A percentile compares a stretch with the other conserved stretches of the same genome.
Evolutionary conservation across 2,797 vertebrate genomes (phyloP).

Genomic region (Okamejei kenojei): DNA sequence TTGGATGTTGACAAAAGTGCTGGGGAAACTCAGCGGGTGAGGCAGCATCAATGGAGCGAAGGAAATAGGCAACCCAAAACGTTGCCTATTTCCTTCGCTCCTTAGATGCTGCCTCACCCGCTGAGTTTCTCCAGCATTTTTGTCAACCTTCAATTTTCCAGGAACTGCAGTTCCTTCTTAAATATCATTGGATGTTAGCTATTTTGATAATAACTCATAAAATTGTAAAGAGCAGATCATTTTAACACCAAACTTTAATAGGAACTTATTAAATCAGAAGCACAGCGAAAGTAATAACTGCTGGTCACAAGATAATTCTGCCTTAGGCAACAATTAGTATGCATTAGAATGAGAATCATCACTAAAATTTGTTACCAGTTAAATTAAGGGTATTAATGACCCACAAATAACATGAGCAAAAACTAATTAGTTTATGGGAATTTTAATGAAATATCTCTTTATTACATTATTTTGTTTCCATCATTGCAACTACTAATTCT

Average conservation of each 20-base stretch:
- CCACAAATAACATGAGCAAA: not conserved
- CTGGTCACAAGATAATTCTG: not conserved
- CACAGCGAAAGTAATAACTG: not conserved
- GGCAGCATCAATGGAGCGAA: too few relatives aligned
- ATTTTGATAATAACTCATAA: not conserved
- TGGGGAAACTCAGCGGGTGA: too few relatives aligned
- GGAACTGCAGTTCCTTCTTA: too few relatives aligned
- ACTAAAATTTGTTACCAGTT: not conserved
- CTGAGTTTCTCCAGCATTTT: too few relatives aligned
- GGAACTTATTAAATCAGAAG: not conserved
- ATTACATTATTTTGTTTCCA: not conserved
- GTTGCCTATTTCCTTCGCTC: too few relatives aligned
- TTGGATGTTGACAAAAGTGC: too few relatives aligned
- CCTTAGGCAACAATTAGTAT: not conserved
- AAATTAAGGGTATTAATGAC: slow-evolving; percentile 17
- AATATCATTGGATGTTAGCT: not conserved
- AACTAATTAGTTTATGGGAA: slow-evolving; percentile 10
- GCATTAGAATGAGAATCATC: not conserved
- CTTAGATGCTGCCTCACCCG: too few relatives aligned
- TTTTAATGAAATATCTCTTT: slow-evolving; percentile 22
- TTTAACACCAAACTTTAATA: not conserved
- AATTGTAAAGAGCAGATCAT: not conserved
- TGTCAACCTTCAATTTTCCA: too few relatives aligned
- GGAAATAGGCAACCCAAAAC: too few relatives aligned
- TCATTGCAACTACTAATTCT: not conserved